phyloP scores from a whole-genome alignment of 2,888 invertebrate species.

The Cinara cedri region DNA sequence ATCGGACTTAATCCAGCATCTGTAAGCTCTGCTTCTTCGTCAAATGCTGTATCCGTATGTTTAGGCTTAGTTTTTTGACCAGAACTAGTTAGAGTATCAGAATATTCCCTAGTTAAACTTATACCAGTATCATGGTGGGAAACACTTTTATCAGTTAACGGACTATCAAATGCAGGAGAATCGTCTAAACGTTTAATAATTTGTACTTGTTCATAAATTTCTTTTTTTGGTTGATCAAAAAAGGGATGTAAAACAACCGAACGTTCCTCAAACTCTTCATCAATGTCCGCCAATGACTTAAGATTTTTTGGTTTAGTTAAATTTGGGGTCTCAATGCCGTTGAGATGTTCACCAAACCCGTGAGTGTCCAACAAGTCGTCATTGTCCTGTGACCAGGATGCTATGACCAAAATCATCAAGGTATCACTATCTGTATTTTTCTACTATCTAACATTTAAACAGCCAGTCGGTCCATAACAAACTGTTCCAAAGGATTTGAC shows the following conservation, averaged over 20 bases:
- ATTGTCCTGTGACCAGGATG: conserved; percentile 67
- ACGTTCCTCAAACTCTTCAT: conserved; percentile 52
- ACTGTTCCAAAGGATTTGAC: conserved; percentile 47
- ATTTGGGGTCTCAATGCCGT: conserved; percentile 64
- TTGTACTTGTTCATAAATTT: conserved; percentile 22
- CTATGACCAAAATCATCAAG: conserved; percentile 56
- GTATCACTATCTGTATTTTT: conserved; percentile 56
- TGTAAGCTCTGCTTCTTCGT: conserved; percentile 67
- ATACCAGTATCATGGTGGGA: conserved; percentile 69
- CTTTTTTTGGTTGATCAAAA: conserved; percentile 44
- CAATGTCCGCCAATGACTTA: conserved; percentile 55
- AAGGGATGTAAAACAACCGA: conserved; percentile 47
- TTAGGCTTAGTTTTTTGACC: conserved; percentile 62
- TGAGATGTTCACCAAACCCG: conserved; percentile 66
- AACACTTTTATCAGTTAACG: conserved; percentile 65
- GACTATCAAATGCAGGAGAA: conserved; percentile 63
- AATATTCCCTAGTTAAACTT: conserved; percentile 65
- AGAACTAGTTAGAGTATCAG: conserved; percentile 62
- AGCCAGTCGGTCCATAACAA: conserved; percentile 34
- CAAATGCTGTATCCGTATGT: conserved; percentile 65
- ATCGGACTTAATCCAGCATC: conserved; percentile 68
- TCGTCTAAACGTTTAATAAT: conserved; percentile 35
- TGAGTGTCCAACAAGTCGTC: conserved; percentile 68
- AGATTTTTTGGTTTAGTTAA: conserved; percentile 44
- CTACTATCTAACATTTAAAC: conserved; percentile 56